Percentiles rank a stretch among this genome's conserved stretches.
Evolutionary conservation across 2,888 invertebrate species (phyloP).

Genomic region (Apodemia duryi): DNA sequence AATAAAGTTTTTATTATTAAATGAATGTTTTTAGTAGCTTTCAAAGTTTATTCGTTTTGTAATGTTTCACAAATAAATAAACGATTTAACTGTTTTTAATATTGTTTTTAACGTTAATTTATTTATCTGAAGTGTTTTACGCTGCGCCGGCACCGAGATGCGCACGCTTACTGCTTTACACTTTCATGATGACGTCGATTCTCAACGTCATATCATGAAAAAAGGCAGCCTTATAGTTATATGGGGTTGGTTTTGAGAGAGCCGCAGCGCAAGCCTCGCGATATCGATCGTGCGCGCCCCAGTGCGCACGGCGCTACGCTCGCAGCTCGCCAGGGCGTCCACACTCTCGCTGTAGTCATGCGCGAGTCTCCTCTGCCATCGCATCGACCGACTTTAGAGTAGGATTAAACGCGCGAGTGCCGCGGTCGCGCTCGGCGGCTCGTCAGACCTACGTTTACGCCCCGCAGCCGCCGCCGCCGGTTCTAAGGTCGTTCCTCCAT

Average conservation of each 20-base stretch:
- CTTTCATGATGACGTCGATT: conserved; percentile 52
- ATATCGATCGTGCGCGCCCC: conserved; percentile 49
- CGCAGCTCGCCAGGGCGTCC: conserved; percentile 44
- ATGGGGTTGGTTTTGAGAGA: conserved; percentile 41
- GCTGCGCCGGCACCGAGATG: conserved; percentile 34
- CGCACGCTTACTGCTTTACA: conserved; percentile 30
- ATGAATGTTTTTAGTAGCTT: too few species aligned
- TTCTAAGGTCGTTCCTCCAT: conserved; percentile 45
- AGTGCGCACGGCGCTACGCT: conserved; percentile 38
- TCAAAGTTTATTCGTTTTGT: not conserved
- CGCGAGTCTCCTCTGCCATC: conserved; percentile 53
- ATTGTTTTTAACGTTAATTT: not conserved
- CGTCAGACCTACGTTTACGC: conserved; percentile 42
- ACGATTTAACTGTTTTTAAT: not conserved
- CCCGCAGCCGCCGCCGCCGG: conserved; percentile 52
- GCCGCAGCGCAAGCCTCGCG: conserved; percentile 50
- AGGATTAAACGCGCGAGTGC: conserved; percentile 62
- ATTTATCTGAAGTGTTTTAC: not conserved
- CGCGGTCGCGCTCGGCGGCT: conserved; percentile 65
- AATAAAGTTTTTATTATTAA: too few species aligned
- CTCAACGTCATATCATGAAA: conserved; percentile 56
- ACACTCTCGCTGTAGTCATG: conserved; percentile 53
- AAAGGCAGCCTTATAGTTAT: conserved; percentile 45
- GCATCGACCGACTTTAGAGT: conserved; percentile 56
- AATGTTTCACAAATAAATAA: not conserved